Evolutionary conservation across 1,140 invertebrate species (phyloP).

Genomic region (Cheumatopsyche charites): DNA sequence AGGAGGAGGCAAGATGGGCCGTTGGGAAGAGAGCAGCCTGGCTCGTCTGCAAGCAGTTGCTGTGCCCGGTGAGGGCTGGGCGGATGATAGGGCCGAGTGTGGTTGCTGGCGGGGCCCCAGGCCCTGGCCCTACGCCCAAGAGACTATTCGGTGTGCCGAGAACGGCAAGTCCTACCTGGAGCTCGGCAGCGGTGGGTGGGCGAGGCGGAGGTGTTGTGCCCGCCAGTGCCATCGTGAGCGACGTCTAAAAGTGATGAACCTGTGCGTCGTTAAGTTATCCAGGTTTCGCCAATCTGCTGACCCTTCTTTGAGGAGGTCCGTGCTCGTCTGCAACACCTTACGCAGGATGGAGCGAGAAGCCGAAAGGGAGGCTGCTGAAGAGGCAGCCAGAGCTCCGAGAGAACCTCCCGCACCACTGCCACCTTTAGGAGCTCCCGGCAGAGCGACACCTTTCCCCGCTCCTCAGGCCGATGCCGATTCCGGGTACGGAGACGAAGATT

Average conservation of each 20-base stretch:
- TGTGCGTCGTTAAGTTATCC: constrained; percentile 91
- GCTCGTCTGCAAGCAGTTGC: constrained; percentile 61
- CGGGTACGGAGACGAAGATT: constrained; percentile 79
- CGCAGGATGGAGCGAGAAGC: constrained; percentile 90
- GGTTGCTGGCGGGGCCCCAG: constrained; percentile 59
- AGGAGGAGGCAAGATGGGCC: constrained; percentile 57
- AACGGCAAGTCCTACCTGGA: constrained; percentile 91
- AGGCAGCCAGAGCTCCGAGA: constrained; percentile 52
- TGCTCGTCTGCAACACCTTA: constrained; percentile 93
- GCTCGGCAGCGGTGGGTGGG: constrained; percentile 78
- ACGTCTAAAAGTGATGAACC: constrained; percentile 86
- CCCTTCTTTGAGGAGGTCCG: constrained; percentile 87
- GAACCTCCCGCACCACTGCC: constrained; percentile 58
- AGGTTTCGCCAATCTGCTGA: constrained; percentile 86
- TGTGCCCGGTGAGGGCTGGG: constrained; percentile 54
- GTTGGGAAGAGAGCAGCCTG: constrained; percentile 61
- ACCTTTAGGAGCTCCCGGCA: constrained; percentile 55
- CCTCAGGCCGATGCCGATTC: constrained; percentile 56
- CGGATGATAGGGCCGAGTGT: constrained; percentile 51
- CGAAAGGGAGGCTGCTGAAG: constrained; percentile 74
- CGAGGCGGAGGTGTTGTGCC: constrained; percentile 76
- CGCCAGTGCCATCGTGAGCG: constrained; percentile 81
- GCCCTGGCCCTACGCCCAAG: constrained; percentile 67
- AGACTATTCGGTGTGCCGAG: constrained; percentile 84
- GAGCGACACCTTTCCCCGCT: constrained; percentile 54